These are phyloP conservation scores for Leucozona laternaria DNA, from an alignment of 2,888 invertebrate species.

Conservation along the genomic window DNA sequence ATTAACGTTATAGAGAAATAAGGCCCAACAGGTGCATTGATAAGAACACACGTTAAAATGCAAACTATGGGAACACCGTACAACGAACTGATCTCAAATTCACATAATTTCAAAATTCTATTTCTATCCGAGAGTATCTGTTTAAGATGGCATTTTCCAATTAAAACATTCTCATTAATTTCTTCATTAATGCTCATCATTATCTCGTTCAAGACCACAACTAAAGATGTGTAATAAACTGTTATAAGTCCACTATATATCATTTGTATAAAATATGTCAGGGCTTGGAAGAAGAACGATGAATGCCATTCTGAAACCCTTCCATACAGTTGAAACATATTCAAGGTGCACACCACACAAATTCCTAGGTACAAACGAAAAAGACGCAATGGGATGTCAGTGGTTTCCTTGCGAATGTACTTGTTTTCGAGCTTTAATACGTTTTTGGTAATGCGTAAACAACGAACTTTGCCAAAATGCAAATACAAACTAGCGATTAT, in stretches of 20 bases:
- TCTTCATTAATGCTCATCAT: not conserved
- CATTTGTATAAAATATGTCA: not conserved
- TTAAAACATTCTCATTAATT: not conserved
- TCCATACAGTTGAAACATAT: not conserved
- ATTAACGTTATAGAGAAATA: not conserved
- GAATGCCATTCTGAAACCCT: not conserved
- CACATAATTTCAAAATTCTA: not conserved
- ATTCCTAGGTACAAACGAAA: not conserved
- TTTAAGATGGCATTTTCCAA: not conserved
- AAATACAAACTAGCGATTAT: not conserved
- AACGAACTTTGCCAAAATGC: not conserved
- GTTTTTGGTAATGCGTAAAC: not conserved
- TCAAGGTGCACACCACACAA: not conserved
- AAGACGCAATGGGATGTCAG: not conserved
- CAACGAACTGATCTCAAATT: not conserved
- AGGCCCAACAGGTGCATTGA: constrained; percentile 1
- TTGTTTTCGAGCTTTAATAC: not conserved
- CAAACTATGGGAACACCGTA: not conserved
- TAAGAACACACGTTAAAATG: not conserved
- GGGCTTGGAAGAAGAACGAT: not conserved
- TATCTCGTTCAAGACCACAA: not conserved
- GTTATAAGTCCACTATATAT: constrained; percentile 5
- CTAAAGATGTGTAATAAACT: constrained; percentile 5
- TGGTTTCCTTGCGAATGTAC: not conserved
- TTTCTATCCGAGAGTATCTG: not conserved